Evolutionary conservation across 92 coral and sea anemone species (phyloP), one percentile per base, ranked within the genome.

Genomic region (Montipora capitata): DNA sequence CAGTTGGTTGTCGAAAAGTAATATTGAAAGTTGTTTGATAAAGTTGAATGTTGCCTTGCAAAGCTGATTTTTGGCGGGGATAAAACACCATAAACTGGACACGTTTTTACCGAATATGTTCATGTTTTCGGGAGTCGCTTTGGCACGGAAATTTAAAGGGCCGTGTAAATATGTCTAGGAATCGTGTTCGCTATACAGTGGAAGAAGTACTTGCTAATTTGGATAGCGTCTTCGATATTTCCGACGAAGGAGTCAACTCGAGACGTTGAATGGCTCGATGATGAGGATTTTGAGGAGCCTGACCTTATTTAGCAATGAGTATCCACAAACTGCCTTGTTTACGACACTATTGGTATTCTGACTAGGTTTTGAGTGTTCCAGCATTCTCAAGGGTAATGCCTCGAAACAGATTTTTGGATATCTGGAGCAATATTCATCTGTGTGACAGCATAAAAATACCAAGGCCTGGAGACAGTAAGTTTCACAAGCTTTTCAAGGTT

Each of bases 401-500:
- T 38, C 5, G 87, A 2, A 45, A 83, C 87, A 70, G 87, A 17
- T 81, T 67, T 40, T n/a, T 79, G 3, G 84, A 67, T 3, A 68
- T 81, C 9, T 48, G 58, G 75, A 63, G 14, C 10, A 65, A 81
- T 41, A 61, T 80, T 9, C 85, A 81, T 17, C 65, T 68, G 9
- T 65, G 45, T 54, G 84, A 88, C 42, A 89, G 79, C 73, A 61
- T 78, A 7, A 78, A 84, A 43, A 90, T 90, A 90, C 90, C 93
- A 85, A 84, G 52, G 35, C 75, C 39, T 7, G 86, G 80, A 2
- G 51, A 61, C 16, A 80, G 79, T 17, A 62, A 72, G 41, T 77
- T n/a, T 40, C 85, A 89, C 58, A 89, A 89, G 69, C 89, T 89
- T 16, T 89, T 75, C 85, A 84, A 89, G 40, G 68, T 89, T 40